Evolutionary conservation across 1,140 invertebrate species (phyloP), one percentile per base, ranked within the genome.

Genomic region (Temnothorax nylanderi): DNA sequence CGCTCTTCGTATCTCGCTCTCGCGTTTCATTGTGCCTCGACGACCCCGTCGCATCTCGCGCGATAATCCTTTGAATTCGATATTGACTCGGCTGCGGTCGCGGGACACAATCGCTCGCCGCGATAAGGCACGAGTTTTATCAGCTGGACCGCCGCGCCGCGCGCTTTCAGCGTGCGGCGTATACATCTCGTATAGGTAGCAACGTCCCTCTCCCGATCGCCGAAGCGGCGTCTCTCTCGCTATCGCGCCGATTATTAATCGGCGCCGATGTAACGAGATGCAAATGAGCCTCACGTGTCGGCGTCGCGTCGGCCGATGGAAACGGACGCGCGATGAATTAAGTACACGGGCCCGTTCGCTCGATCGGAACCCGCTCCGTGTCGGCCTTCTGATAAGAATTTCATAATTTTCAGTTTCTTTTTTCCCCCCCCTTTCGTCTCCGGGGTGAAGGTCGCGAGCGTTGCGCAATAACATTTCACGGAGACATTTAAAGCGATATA

Each of bases 11-110:
- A 37, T 78, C n/a, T 51, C 5, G 34, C 7, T 74, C 41, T 74
- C 80, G 47, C 11, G 8, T 84, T 60, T 82, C 80, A 74, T 74
- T 49, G 80, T 49, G 26, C 44, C 80, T 47, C 54, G 65, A 82
- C 49, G 67, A 82, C 21, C 69, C 21, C 41, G 26, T 3, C 44
- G 47, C 41, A 71, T 84, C 80, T 47, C 80, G 69, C 69, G 56
- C 67, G 67, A 75, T 84, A 84, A 84, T 84, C 69, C 69, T 60
- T 84, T 41, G 44, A 75, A 75, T 84, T 75, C 41, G 80, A 84
- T 84, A 84, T 84, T 18, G 80, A 74, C 65, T 69, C 78, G 51
- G 34, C 80, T 82, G 65, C 80, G 51, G 51, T 58, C 51, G 41
- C 32, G 54, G 65, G 11, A 49, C 54, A 71, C 80, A 84, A 84